Conservation (phyloP, 2,888 invertebrate species). For the Lycaena phlaeas region DNA sequence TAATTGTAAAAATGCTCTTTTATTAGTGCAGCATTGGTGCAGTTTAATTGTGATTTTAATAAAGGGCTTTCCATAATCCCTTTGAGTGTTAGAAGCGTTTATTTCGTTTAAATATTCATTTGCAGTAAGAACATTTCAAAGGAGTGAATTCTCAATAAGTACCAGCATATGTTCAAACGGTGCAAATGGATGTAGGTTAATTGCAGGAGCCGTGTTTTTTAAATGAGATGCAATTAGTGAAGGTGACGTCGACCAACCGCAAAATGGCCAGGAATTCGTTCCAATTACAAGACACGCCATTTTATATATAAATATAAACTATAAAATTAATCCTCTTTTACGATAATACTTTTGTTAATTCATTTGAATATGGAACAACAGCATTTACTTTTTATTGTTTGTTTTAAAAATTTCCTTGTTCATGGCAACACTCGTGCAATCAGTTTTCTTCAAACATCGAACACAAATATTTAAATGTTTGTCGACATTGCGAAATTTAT, state of each 20-base stretch:
- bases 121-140: conserved; percentile 14
- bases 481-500: conserved; percentile 13
- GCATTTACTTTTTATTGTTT: conserved; percentile 2
- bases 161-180: conserved; percentile 15
- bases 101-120: conserved; percentile 14
- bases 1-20: background rate
- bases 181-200: conserved; percentile 25
- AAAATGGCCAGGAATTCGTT: conserved; percentile 21
- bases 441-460: conserved; percentile 25
- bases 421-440: conserved; percentile 25
- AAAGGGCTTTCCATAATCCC: background rate
- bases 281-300: conserved; percentile 20
- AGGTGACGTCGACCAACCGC: conserved; percentile 22
- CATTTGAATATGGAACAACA: background rate
- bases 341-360: no score
- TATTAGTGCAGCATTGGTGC: background rate
- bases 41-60: conserved; percentile 7
- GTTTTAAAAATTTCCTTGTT: conserved; percentile 11
- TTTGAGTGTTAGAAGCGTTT: background rate
- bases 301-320: conserved; percentile 1
- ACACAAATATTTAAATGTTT: conserved; percentile 27
- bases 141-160: conserved; percentile 17
- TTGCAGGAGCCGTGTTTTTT: conserved; percentile 23
- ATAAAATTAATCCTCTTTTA: no score
- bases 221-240: conserved; percentile 27